Conservation (phyloP, 2,113 vertebrate genomes). For the Pristiophorus japonicus region DNA sequence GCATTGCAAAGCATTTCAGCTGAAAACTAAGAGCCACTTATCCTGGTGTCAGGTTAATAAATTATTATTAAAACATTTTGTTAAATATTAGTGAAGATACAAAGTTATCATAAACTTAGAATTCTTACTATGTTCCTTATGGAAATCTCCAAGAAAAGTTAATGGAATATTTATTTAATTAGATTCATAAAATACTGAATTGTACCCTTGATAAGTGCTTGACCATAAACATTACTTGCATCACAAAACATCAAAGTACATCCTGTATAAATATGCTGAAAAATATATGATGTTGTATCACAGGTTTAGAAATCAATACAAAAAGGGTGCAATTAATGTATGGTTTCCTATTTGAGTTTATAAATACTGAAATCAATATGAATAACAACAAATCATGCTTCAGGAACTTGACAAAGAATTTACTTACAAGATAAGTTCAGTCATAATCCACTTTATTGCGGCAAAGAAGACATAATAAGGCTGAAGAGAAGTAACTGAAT, state of each 20-base stretch:
- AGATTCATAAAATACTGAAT: not conserved
- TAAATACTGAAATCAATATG: not conserved
- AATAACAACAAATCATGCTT: not conserved
- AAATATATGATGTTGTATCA: not conserved
- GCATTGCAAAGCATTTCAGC: not conserved
- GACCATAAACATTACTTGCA: not conserved
- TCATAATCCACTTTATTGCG: constrained; percentile 87
- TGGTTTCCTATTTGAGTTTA: not conserved
- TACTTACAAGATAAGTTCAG: constrained; percentile 94
- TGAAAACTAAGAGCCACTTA: not conserved
- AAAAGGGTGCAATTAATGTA: not conserved
- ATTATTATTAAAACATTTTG: not conserved
- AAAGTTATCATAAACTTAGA: not conserved
- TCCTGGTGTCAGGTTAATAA: not conserved
- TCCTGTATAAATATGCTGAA: not conserved
- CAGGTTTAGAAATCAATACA: not conserved
- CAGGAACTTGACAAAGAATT: constrained; percentile 36
- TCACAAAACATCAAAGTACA: not conserved
- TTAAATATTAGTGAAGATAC: not conserved
- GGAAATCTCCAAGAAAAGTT: not conserved
- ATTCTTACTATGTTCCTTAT: not conserved
- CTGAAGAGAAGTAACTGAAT: constrained; percentile 63
- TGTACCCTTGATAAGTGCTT: not conserved
- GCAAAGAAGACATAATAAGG: constrained; percentile 88
- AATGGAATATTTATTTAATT: not conserved